Percentiles rank a stretch among this genome's conserved stretches.
Conservation (phyloP, 2,797 vertebrate genomes). For the Anomalospiza imberbis region DNA sequence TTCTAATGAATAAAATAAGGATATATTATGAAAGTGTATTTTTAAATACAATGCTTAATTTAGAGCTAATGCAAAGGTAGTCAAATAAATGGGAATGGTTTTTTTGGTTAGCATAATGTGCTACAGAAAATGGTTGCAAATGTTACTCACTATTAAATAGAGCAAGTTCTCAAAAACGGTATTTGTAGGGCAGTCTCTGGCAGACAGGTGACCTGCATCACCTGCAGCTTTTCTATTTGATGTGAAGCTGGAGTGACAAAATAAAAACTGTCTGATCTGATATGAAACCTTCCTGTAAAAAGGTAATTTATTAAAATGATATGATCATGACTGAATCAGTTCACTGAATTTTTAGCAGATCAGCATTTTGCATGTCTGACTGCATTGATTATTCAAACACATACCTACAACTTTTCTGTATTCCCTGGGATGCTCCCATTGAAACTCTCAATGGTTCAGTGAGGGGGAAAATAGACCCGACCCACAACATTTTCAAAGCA, state of each 20-base stretch:
- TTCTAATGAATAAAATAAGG: background rate
- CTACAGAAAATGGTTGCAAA: background rate
- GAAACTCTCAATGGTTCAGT: background rate
- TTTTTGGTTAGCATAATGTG: background rate
- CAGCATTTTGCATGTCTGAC: background rate
- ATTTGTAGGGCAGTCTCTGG: background rate
- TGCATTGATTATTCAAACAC: background rate
- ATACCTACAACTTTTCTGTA: background rate
- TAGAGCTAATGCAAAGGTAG: background rate
- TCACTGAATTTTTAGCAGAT: background rate
- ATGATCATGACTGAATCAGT: background rate
- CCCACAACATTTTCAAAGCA: background rate
- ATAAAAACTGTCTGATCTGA: background rate
- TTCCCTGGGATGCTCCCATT: background rate
- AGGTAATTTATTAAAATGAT: background rate
- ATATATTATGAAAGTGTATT: background rate
- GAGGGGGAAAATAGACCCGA: background rate
- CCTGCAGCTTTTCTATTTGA: background rate
- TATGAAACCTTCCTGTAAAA: background rate
- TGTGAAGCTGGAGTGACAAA: background rate
- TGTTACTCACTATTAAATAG: background rate
- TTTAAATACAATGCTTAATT: background rate
- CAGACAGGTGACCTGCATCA: background rate
- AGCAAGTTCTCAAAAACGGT: background rate
- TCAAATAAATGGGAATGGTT: background rate